Percentiles rank a stretch among this genome's conserved stretches.
phyloP scores from a whole-genome alignment of 2,797 vertebrate species.

The Sebastes alutus region DNA sequence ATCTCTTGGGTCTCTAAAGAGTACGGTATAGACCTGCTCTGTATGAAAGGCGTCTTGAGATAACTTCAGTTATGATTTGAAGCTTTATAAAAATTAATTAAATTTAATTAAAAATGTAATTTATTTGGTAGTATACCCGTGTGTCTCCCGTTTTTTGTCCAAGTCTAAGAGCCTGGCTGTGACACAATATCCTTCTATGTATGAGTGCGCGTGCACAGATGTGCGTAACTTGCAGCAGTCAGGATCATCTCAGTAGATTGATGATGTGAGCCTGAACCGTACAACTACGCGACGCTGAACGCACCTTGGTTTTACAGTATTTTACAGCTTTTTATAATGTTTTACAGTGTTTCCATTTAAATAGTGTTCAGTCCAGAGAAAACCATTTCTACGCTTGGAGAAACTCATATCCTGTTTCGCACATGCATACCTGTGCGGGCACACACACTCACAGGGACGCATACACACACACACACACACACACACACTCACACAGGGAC shows the following conservation, averaged over 20 bases:
- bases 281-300: constrained; percentile 35
- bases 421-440: constrained; percentile 5
- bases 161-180: background rate
- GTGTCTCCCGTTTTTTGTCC: background rate
- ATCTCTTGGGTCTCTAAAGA: too few species aligned
- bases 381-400: constrained; percentile 62
- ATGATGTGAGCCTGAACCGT: constrained; percentile 51
- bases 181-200: background rate
- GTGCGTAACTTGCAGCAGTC: constrained; percentile 16
- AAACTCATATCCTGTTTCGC: constrained; percentile 40
- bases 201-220: background rate
- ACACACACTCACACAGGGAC: background rate
- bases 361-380: constrained; percentile 63
- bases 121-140: background rate
- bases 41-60: too few species aligned
- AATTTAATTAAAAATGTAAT: too few species aligned
- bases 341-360: constrained; percentile 68
- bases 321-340: constrained; percentile 53
- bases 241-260: constrained; percentile 60
- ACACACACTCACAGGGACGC: background rate
- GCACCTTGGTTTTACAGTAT: constrained; percentile 53
- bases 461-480: background rate
- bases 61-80: too few species aligned
- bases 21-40: too few species aligned
- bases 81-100: too few species aligned